Base-by-base conservation (phyloP, 2,888 invertebrate species). In the Drymonia ruficornis region DNA sequence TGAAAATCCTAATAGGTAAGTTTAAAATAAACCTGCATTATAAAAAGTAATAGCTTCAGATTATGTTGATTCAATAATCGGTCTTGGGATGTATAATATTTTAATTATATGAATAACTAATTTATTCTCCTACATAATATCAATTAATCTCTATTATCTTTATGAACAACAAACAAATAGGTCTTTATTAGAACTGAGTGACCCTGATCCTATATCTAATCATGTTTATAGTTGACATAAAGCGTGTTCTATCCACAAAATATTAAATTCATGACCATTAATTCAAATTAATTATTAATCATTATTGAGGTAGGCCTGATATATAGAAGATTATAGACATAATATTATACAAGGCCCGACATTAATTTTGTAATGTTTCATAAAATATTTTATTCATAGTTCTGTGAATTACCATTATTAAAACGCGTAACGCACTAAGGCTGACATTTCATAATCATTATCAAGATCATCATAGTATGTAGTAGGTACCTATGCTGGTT, bases 391-490 rank as follows among this genome's bases (percentile, higher is more conserved):
- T 28, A 28, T 46, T 6, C 12, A 2, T n/a, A 15, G 1, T 11
- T 44, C 18, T 34, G 34, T 34, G 34, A 47, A 34, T 18, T 34
- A 28, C 15, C 16, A 53, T 55, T 63, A 53, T 28, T 40, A 47
- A 55, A 58, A 60, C 45, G 38, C 23, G 29, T 55, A 65, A 46
- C 46, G 36, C 43, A 52, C 47, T 42, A 54, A 54, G 55, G 59
- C 46, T 55, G 36, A 50, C 50, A 60, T 70, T 70, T 68, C 63
- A 49, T 63, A 55, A 66, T 70, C 63, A 19, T 57, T 48, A 45
- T 67, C 65, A 70, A 64, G 64, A 59, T 59, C 58, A 59, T 61
- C 73, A 49, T 50, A 43, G 45, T 47, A 46, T 23, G 23, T 23
- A n/a, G n/a, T n/a, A n/a, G n/a, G n/a, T 44, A 44, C n/a, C 42